These are phyloP conservation scores for Microhierax caerulescens DNA, from an alignment of 2,797 vertebrate species.

Conservation along the genomic window DNA sequence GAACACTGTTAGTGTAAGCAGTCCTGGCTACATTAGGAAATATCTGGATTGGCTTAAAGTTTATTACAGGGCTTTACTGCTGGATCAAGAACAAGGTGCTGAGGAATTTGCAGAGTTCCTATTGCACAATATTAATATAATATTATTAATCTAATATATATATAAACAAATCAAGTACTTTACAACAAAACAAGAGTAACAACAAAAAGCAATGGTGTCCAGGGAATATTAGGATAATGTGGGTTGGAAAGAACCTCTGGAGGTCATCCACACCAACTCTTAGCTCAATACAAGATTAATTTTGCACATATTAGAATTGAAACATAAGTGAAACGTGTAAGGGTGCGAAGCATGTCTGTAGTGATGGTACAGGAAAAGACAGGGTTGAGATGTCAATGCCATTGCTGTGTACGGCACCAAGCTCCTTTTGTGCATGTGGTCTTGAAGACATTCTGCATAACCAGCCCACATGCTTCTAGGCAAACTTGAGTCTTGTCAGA, in stretches of 20 bases:
- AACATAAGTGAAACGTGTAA: background rate
- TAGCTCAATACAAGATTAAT: background rate
- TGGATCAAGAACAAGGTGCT: background rate
- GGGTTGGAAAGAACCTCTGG: background rate
- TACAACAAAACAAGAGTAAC: background rate
- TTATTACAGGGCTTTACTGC: background rate
- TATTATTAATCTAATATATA: background rate
- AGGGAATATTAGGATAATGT: background rate
- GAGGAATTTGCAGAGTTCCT: background rate
- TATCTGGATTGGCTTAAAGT: background rate
- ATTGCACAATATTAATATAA: background rate
- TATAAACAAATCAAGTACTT: background rate
- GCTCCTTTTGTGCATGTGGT: background rate
- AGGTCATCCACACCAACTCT: background rate
- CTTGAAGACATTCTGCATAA: background rate
- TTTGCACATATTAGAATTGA: background rate
- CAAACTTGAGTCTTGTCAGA: background rate
- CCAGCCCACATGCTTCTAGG: background rate
- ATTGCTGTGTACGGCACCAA: background rate
- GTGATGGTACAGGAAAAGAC: background rate
- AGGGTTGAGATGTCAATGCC: fast-evolving
- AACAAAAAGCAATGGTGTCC: background rate
- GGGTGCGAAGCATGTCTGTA: background rate
- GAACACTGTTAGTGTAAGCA: background rate
- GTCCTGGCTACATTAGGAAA: background rate